Evolutionary conservation across 2,113 vertebrate genomes (phyloP), one percentile per base, ranked within the genome.

Genomic region (Apteryx owenii): DNA sequence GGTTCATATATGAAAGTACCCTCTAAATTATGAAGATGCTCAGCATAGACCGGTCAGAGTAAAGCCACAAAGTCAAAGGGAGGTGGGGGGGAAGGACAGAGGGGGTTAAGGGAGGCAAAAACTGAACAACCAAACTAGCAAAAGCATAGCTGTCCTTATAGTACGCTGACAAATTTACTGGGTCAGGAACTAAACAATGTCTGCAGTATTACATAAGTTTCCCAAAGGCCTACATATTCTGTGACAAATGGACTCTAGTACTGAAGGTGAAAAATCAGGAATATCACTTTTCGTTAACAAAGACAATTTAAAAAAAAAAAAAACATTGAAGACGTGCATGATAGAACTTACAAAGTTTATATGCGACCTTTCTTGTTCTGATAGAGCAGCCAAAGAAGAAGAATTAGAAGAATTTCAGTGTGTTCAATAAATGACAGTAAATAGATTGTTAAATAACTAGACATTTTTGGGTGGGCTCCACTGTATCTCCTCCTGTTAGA

Each of bases 41-140:
- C 23, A 56, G 7, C 2, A 2, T 0, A 56, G n/a, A 64, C 11
- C 36, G 33, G 26, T 12, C 22, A 90, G 26, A 62, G 17, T 62
- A 72, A 53, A 73, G 36, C 6, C 12, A 61, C 53, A n/a, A 58
- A 29, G 12, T 23, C 28, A 72, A 19, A 9, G 10, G 10, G 6
- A 21, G 3, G 9, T 13, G 3, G 9, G 13, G 53, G 54, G 9
- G 3, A 8, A 88, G 12, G 7, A 2, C 2, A 7, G 1, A 12
- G 1, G 4, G 3, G 5, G 10, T 10, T 3, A 71, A 91, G 7
- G 3, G 7, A 69, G 4, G 36, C 33, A 85, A 61, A 33, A 3
- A 58, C 5, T 48, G 25, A 86, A 33, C 7, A 31, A 84, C 20
- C 22, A 68, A 56, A 29, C 5, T 9, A 29, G 9, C 23, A 75